Conservation (phyloP, 2,113 vertebrate genomes). For the Isurus oxyrinchus region DNA sequence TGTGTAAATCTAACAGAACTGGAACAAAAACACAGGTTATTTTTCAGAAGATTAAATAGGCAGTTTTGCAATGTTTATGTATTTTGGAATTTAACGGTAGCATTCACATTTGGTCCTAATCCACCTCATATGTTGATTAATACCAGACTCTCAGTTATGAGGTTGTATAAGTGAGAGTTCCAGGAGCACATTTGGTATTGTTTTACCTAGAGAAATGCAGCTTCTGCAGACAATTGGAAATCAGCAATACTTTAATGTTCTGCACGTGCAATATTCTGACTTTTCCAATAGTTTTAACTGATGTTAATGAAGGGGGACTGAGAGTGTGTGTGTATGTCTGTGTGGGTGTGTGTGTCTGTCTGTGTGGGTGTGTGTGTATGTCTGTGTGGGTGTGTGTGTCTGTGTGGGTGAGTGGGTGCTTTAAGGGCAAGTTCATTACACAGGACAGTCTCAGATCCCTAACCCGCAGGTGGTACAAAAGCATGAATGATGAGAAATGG, state of each 20-base stretch:
- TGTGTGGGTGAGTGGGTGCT: not conserved
- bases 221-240: not conserved
- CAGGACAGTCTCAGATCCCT: not conserved
- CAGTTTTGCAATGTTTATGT: not conserved
- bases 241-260: not conserved
- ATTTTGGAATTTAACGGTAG: not conserved
- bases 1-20: not conserved
- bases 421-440: no score
- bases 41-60: not conserved
- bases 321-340: not conserved
- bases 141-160: not conserved
- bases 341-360: not conserved
- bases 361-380: not conserved
- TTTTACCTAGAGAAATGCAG: not conserved
- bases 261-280: not conserved
- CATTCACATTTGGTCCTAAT: not conserved
- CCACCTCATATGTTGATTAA: not conserved
- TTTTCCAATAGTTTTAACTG: not conserved
- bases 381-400: not conserved
- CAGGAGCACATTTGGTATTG: not conserved
- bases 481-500: slow-evolving; percentile 5
- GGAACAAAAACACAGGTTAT: not conserved
- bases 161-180: not conserved
- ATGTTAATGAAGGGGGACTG: not conserved
- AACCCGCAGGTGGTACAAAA: not conserved